Evolutionary conservation across 1,140 invertebrate species (phyloP).

Genomic region (Hylaeus anthracinus): DNA sequence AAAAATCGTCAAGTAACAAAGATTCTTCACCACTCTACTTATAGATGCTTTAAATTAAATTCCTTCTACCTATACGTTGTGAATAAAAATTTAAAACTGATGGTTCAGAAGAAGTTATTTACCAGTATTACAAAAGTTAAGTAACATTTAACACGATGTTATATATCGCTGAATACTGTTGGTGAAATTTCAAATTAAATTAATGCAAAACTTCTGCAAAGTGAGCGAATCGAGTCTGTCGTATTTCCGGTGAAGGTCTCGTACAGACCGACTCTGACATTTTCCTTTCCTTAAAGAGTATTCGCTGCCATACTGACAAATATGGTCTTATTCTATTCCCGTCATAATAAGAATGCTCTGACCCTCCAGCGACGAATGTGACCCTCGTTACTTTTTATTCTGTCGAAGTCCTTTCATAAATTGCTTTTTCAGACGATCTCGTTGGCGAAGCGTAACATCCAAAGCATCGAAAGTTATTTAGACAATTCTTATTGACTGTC

Average conservation of each 20-base stretch:
- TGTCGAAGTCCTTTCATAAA: slow-evolving; percentile 10
- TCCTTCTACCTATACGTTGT: no score
- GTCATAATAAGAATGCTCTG: background rate
- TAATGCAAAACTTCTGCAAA: background rate
- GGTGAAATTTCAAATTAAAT: background rate
- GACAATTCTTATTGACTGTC: no score
- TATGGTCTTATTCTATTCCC: slow-evolving; percentile 16
- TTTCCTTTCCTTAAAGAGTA: slow-evolving; percentile 1
- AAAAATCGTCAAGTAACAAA: no score
- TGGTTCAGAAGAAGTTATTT: no score
- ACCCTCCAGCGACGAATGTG: slow-evolving; percentile 46
- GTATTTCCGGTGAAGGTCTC: background rate
- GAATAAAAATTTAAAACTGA: no score
- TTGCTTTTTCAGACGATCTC: background rate
- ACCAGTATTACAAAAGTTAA: no score
- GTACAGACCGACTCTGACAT: slow-evolving; percentile 26
- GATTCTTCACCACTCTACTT: no score
- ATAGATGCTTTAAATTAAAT: no score
- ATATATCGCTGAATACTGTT: background rate
- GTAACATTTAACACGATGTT: no score
- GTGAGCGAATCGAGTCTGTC: background rate
- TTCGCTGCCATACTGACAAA: slow-evolving; percentile 13
- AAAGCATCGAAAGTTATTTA: background rate
- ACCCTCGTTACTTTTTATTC: slow-evolving; percentile 55
- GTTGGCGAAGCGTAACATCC: background rate